Evolutionary conservation across 2,888 invertebrate species (phyloP), one percentile per base, ranked within the genome.

Genomic region (Troides oblongomaculatus): DNA sequence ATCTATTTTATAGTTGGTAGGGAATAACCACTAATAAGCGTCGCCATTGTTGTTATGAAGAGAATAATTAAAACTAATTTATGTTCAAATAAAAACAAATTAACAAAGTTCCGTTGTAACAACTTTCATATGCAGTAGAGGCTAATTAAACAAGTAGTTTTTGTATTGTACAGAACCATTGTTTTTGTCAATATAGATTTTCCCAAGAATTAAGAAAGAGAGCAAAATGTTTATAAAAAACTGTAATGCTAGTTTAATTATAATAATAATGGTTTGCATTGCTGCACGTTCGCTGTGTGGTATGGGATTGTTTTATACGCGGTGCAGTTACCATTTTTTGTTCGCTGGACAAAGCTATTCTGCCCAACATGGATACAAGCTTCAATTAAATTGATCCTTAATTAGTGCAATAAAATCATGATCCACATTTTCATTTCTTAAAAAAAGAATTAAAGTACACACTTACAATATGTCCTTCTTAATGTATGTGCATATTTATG

Each of bases 311-410:
- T 65, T 67, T 71, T 46, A 62, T 67, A 62, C 62, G 46, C 56
- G 25, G 64, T 67, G 67, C 70, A 67, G 60, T 68, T 30, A 71
- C 59, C 60, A 61, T 82, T 84, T 88, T 89, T 89, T 86, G 81
- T 53, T 46, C 61, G 43, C 25, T 18, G 67, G 64, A 81, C 75
- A 75, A 80, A 79, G 78, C 72, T 74, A 74, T 73, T 79, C 77
- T 72, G 75, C 86, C 85, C 83, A 88, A 88, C 87, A 88, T 76
- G 88, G 87, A 77, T 78, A 74, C 76, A 74, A 80, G 81, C 79
- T 79, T 85, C 86, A 86, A 73, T 85, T 89, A 89, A 89, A 90
- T 90, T 89, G 87, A 83, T 77, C 83, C 81, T 80, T 87, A 87
- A 87, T 87, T 85, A 84, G 83, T 82, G 80, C 82, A 85, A 83